phyloP scores from a whole-genome alignment of 2,888 invertebrate species.

The Parnassius smintheus region DNA sequence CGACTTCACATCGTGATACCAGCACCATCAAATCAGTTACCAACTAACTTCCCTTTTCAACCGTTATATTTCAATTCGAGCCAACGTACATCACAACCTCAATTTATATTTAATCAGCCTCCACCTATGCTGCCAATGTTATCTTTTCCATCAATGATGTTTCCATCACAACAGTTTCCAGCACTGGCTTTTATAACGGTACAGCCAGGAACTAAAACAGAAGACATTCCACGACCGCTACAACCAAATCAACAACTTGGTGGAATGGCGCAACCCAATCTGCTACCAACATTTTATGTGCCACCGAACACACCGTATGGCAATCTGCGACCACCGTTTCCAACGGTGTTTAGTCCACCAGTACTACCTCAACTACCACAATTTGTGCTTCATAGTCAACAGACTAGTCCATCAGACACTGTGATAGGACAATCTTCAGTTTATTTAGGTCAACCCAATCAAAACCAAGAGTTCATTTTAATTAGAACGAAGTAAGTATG shows the following conservation, averaged over 20 bases:
- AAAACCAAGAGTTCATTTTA: neutral
- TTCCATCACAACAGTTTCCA: neutral
- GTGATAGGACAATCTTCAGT: conserved; percentile 2
- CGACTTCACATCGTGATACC: conserved; percentile 2
- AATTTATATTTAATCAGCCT: conserved; percentile 5
- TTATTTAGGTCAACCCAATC: neutral
- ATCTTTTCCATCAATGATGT: conserved; percentile 11
- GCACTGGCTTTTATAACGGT: neutral
- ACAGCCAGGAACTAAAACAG: neutral
- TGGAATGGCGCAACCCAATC: neutral
- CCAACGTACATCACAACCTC: neutral
- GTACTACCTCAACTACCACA: neutral
- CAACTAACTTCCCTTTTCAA: neutral
- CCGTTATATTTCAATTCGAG: conserved; percentile 4
- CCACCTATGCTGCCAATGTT: neutral
- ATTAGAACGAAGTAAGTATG: neutral
- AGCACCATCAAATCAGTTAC: neutral
- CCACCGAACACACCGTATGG: neutral
- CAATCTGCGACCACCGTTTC: neutral
- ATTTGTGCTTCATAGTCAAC: neutral
- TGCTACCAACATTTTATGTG: neutral
- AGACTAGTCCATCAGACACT: neutral
- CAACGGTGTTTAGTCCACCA: neutral
- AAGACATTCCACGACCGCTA: neutral
- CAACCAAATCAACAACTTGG: neutral